Evolutionary conservation across 2,888 invertebrate genomes (phyloP), one percentile per base, ranked within the genome.

Genomic region (Tholera decimalis): DNA sequence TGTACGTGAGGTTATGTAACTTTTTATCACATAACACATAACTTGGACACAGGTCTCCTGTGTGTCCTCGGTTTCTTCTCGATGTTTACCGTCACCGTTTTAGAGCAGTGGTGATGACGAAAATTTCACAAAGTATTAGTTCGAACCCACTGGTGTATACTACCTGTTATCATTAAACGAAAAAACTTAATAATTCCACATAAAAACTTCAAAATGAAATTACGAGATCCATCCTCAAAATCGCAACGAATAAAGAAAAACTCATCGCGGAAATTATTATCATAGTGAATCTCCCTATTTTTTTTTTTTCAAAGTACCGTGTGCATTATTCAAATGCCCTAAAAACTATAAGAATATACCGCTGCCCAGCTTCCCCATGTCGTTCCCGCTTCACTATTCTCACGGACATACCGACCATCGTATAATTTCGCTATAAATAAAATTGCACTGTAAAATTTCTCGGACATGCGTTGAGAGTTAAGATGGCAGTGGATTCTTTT

Each of bases 351-450:
- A 80, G 77, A 76, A 61, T 73, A 63, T 72, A 62, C 59, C 69
- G 63, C 20, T 50, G 74, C 67, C 80, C 76, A 70, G 65, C 53
- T 65, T 76, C 66, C 60, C 67, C 51, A 4, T 57, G 54, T 58
- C 60, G 54, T 58, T 57, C 60, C 62, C 37, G 58, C 33, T 46
- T 30, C 56, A 44, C 41, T 77, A 84, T 92, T 93, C 94, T 92
- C 94, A 93, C 93, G 93, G 86, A 84, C 81, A 69, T 55, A 59
- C 37, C 47, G 58, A 72, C 80, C 71, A 72, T 88, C 88, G 94
- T 91, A 93, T 94, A 95, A 94, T 93, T 91, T 87, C 33, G 87
- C 92, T 89, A 94, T 94, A 94, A 94, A 95, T 93, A 94, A 93
- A 92, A 93, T 91, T 91, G 89, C 88, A 88, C 87, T 92, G 91